A percentile compares a stretch with the other conserved stretches of the same genome.
phyloP scores from a whole-genome alignment of 2,113 vertebrate genomes.

The Mus pahari region DNA sequence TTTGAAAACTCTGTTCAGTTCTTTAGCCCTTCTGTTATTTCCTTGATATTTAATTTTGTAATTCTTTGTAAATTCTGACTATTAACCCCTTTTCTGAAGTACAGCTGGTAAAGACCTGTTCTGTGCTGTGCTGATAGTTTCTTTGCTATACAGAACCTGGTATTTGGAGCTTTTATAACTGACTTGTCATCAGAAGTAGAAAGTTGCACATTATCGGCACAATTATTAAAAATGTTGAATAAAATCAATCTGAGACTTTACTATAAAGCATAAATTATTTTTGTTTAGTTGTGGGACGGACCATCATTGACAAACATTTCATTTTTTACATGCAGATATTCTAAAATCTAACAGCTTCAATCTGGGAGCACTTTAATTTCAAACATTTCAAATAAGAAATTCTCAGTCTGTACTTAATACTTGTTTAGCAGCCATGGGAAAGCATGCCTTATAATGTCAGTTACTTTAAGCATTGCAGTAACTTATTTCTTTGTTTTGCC shows the following conservation, averaged over 20 bases:
- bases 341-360: neutral
- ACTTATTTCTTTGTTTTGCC: slow-evolving; percentile 14
- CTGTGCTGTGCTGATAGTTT: neutral
- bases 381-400: neutral
- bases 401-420: neutral
- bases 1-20: neutral
- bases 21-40: neutral
- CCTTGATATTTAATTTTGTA: neutral
- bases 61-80: neutral
- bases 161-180: neutral
- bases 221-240: neutral
- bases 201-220: neutral
- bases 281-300: neutral
- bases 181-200: neutral
- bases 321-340: neutral
- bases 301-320: neutral
- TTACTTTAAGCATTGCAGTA: neutral
- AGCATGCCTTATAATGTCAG: neutral
- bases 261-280: neutral
- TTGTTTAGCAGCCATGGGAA: neutral
- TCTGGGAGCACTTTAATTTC: neutral
- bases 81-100: neutral
- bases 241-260: neutral
- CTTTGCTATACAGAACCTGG: neutral
- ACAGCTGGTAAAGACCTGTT: neutral